These are phyloP conservation scores for Lynx canadensis DNA, from an alignment of 2,113 vertebrate species.

Conservation along the genomic window DNA sequence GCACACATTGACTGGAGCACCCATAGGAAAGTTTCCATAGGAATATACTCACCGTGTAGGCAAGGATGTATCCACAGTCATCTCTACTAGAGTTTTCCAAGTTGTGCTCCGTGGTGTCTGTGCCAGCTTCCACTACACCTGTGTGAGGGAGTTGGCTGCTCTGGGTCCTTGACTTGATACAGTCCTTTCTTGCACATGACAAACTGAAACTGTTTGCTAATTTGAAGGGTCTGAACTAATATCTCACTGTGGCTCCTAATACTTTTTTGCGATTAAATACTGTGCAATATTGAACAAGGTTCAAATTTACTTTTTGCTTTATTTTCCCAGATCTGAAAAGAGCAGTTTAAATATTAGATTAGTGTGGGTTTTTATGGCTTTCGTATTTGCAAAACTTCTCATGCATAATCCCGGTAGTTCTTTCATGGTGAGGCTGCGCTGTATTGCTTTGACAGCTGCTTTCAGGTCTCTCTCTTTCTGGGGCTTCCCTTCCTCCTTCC, in stretches of 20 bases:
- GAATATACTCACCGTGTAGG: background rate
- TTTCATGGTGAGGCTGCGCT: background rate
- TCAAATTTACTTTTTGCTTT: background rate
- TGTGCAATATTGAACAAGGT: background rate
- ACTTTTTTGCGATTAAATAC: slow-evolving; percentile 6
- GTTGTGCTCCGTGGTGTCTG: background rate
- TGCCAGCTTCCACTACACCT: background rate
- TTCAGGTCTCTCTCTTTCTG: background rate
- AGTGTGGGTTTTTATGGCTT: background rate
- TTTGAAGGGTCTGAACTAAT: background rate
- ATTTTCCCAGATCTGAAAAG: background rate
- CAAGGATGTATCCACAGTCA: background rate
- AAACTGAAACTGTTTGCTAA: background rate
- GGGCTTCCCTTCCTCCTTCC: background rate
- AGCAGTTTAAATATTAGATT: background rate
- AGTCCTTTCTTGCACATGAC: background rate
- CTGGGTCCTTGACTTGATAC: background rate
- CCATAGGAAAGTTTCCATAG: background rate
- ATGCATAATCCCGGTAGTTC: background rate
- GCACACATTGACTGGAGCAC: fast-evolving
- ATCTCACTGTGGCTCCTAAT: background rate
- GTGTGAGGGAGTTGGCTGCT: background rate
- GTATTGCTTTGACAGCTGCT: background rate
- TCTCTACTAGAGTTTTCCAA: background rate
- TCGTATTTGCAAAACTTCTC: background rate